phyloP scores from a whole-genome alignment of 2,888 invertebrate genomes.

The Ennomos quercinarius region DNA sequence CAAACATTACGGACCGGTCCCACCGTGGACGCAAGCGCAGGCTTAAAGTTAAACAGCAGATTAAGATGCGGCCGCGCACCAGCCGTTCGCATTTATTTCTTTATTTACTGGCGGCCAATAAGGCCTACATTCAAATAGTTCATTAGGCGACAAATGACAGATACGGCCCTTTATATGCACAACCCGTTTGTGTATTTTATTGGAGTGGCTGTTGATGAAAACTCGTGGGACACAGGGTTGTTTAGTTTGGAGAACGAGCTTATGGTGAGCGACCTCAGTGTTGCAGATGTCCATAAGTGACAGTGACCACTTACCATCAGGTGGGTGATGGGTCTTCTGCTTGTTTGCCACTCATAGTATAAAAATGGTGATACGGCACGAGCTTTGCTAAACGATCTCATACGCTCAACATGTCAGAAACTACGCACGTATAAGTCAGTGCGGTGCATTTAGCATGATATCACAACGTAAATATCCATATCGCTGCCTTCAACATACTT shows the following conservation, averaged over 20 bases:
- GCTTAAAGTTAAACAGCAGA: constrained; percentile 60
- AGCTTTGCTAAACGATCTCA: no score
- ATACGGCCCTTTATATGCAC: constrained; percentile 75
- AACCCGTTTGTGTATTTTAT: constrained; percentile 65
- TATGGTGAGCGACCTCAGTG: background rate
- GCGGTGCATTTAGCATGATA: no score
- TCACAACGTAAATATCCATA: no score
- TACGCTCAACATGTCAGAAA: no score
- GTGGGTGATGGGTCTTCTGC: no score
- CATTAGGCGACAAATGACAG: constrained; percentile 71
- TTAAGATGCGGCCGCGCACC: constrained; percentile 73
- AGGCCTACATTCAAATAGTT: constrained; percentile 83
- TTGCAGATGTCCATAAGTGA: no score
- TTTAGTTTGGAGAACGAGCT: constrained; percentile 12
- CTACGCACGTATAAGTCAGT: no score
- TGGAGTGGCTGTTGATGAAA: constrained; percentile 68
- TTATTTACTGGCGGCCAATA: constrained; percentile 76
- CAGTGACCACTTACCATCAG: no score
- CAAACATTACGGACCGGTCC: constrained; percentile 17
- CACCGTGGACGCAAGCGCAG: constrained; percentile 53
- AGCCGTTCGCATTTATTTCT: constrained; percentile 71
- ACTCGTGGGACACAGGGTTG: constrained; percentile 49
- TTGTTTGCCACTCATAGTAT: no score
- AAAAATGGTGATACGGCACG: no score
- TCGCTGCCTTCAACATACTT: no score